Percentiles rank a stretch among this genome's conserved stretches.
Evolutionary conservation across 37 sponge, comb jelly and placozoan species (phyloP).

Genomic region (Beroe ovata): DNA sequence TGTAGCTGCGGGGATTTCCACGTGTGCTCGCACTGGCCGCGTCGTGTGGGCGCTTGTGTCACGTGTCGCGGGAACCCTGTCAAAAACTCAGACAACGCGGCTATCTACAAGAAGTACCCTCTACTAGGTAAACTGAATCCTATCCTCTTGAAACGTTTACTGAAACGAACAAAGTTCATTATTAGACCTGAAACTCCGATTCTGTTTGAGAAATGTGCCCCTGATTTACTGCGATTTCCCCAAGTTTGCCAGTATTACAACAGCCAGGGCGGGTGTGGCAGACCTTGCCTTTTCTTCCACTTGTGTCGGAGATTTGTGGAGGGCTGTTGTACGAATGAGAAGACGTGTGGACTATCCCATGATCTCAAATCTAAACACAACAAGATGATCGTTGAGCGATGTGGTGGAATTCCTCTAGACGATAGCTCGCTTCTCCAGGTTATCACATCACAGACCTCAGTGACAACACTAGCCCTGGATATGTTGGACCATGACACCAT

Average conservation of each 20-base stretch:
- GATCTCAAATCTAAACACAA: conserved; percentile 20
- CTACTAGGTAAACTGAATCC: conserved; percentile 3
- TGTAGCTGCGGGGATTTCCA: conserved; percentile 61
- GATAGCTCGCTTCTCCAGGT: background rate
- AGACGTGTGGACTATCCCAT: background rate
- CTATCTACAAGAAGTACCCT: conserved; percentile 51
- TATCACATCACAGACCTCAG: conserved; percentile 35
- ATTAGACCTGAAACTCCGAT: conserved; percentile 49
- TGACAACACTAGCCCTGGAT: conserved; percentile 21
- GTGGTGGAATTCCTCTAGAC: conserved; percentile 37
- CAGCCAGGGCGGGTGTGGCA: conserved; percentile 15
- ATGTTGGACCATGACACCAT: conserved; percentile 28
- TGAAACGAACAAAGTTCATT: conserved; percentile 40
- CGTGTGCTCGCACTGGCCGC: conserved; percentile 61
- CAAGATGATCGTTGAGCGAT: background rate
- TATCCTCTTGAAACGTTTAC: conserved; percentile 23
- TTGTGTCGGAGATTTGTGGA: conserved; percentile 10
- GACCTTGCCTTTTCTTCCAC: conserved; percentile 65
- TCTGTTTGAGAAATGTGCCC: conserved; percentile 46
- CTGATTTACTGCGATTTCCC: conserved; percentile 46
- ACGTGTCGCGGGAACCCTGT: background rate
- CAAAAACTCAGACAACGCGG: conserved; percentile 37
- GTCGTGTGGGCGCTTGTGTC: background rate
- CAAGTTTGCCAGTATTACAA: conserved; percentile 56
- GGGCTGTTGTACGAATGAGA: background rate